A percentile compares a stretch with the other conserved stretches of the same genome.
Conservation (phyloP, 2,888 invertebrate genomes). For the Phorcus lineatus region DNA sequence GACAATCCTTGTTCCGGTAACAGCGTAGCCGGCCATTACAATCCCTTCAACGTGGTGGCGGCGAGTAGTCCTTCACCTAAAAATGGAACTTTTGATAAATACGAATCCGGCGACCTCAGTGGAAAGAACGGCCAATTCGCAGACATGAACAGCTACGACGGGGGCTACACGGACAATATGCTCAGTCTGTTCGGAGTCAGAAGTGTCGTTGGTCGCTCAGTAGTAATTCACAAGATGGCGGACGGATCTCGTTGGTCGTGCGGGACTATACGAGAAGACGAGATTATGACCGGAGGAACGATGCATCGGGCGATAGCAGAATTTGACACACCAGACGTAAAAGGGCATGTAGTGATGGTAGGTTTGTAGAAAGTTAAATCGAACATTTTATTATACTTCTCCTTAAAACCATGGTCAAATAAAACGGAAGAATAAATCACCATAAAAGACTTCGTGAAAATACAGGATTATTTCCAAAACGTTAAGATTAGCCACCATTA, state of each 20-base stretch:
- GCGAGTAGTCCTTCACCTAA: slow-evolving; percentile 31
- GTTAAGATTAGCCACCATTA: too few species aligned
- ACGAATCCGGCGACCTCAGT: slow-evolving; percentile 90
- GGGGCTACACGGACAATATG: slow-evolving; percentile 84
- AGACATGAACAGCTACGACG: slow-evolving; percentile 78
- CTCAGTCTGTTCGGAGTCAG: slow-evolving; percentile 87
- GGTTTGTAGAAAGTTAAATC: slow-evolving; percentile 45
- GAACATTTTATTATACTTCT: too few species aligned
- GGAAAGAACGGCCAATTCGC: slow-evolving; percentile 89
- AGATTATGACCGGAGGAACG: slow-evolving; percentile 28
- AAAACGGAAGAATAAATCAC: too few species aligned
- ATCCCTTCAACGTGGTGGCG: slow-evolving; percentile 80
- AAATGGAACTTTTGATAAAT: slow-evolving; percentile 82
- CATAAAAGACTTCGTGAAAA: too few species aligned
- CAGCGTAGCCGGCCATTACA: slow-evolving; percentile 82
- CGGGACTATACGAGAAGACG: slow-evolving; percentile 50
- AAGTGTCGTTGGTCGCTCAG: slow-evolving; percentile 87
- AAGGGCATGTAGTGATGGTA: slow-evolving; percentile 90
- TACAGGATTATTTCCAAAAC: too few species aligned
- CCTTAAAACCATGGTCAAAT: too few species aligned
- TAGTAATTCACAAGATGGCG: slow-evolving; percentile 82
- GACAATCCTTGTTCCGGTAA: slow-evolving; percentile 78
- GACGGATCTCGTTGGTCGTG: slow-evolving; percentile 74
- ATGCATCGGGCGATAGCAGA: slow-evolving; percentile 87
- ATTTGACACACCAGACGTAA: slow-evolving; percentile 81